Percentiles rank a stretch among this genome's conserved stretches.
Evolutionary conservation across 2,888 invertebrate species (phyloP).

Genomic region (Pterostichus niger): DNA sequence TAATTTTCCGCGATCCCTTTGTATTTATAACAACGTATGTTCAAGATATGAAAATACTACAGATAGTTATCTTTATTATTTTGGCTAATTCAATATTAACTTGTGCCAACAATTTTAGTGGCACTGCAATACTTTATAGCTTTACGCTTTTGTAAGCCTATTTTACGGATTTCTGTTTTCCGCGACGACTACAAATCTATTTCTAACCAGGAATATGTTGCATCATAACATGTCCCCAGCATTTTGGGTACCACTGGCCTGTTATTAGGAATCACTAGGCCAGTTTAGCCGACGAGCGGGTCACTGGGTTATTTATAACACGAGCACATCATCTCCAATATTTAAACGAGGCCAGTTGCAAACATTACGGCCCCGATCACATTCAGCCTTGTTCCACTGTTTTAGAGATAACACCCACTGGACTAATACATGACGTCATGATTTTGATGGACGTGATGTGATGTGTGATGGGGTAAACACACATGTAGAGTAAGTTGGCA

Average conservation of each 20-base stretch:
- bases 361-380: not conserved
- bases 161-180: no score
- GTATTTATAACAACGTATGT: no score
- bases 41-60: no score
- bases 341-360: conserved; percentile 36
- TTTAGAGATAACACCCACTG: not conserved
- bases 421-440: not conserved
- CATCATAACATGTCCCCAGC: not conserved
- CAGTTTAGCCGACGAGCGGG: conserved; percentile 25
- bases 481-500: not conserved
- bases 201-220: no score
- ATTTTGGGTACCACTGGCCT: not conserved
- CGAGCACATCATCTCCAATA: conserved; percentile 51
- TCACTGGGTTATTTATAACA: conserved; percentile 37
- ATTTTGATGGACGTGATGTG: not conserved
- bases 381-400: conserved; percentile 4
- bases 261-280: conserved; percentile 13
- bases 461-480: conserved; percentile 18
- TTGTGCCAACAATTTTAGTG: no score
- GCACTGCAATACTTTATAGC: no score
- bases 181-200: no score
- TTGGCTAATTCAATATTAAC: no score
- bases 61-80: no score
- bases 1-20: no score
- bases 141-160: no score